A percentile compares a stretch with the other conserved stretches of the same genome.
These are phyloP conservation scores for Cosmia pyralina DNA, from an alignment of 2,888 invertebrate genomes.

Conservation along the genomic window DNA sequence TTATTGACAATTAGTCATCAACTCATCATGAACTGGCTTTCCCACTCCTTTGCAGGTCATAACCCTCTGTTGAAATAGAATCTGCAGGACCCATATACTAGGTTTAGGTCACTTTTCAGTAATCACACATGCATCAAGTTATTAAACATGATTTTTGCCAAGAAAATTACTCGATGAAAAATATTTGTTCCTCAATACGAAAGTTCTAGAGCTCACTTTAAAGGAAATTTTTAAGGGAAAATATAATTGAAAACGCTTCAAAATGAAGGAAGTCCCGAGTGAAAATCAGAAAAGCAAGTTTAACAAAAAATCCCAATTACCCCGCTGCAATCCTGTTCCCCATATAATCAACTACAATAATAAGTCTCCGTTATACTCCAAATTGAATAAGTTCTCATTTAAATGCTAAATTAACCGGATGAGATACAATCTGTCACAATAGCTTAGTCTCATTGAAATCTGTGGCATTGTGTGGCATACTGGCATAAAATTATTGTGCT, in stretches of 20 bases:
- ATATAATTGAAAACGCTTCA: not conserved
- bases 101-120: too few relatives aligned
- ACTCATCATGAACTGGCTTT: not conserved
- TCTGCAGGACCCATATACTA: not conserved
- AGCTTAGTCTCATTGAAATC: conserved; percentile 69
- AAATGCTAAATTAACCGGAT: conserved; percentile 73
- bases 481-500: conserved; percentile 52
- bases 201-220: not conserved
- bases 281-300: not conserved
- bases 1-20: conserved; percentile 1
- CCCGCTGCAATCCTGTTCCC: not conserved
- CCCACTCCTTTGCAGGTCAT: not conserved
- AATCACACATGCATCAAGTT: too few relatives aligned
- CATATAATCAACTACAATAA: conserved; percentile 51
- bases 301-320: conserved; percentile 2
- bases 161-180: not conserved
- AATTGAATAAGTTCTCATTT: conserved; percentile 55
- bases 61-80: not conserved
- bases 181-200: not conserved
- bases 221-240: not conserved
- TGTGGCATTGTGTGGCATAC: conserved; percentile 73
- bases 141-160: not conserved
- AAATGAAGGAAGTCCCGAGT: not conserved
- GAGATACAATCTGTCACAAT: conserved; percentile 74
- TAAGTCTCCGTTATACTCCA: conserved; percentile 34